These are phyloP conservation scores for Malacoraja senta DNA, from an alignment of 2,797 vertebrate genomes.

Conservation along the genomic window DNA sequence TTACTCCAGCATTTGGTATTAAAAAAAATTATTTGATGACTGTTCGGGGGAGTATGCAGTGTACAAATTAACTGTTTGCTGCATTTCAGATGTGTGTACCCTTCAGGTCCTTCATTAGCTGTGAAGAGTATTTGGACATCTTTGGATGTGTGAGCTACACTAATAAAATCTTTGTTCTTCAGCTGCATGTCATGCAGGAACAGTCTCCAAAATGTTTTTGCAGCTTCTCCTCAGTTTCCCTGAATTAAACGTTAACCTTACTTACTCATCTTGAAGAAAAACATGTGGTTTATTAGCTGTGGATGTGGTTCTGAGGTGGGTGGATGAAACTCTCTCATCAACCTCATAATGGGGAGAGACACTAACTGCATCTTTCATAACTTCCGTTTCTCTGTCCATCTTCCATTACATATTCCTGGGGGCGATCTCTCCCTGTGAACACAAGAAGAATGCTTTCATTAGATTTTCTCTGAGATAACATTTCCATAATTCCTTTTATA, in stretches of 20 bases:
- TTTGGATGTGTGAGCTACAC: no score
- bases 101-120: no score
- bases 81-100: no score
- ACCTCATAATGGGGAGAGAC: not conserved
- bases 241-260: not conserved
- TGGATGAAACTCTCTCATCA: not conserved
- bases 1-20: no score
- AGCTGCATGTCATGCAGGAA: not conserved
- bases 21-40: no score
- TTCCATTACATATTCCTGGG: not conserved
- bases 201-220: not conserved
- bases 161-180: no score
- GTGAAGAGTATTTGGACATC: no score
- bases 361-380: not conserved
- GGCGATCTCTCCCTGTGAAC: not conserved
- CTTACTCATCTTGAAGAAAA: not conserved
- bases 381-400: not conserved
- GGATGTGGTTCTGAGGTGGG: not conserved
- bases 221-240: not conserved
- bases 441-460: not conserved
- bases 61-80: no score
- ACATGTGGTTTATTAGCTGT: not conserved
- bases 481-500: not conserved
- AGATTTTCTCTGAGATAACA: not conserved
- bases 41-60: no score